These are phyloP conservation scores for Ranitomeya imitator DNA, from an alignment of 2,113 vertebrate species.

Conservation along the genomic window DNA sequence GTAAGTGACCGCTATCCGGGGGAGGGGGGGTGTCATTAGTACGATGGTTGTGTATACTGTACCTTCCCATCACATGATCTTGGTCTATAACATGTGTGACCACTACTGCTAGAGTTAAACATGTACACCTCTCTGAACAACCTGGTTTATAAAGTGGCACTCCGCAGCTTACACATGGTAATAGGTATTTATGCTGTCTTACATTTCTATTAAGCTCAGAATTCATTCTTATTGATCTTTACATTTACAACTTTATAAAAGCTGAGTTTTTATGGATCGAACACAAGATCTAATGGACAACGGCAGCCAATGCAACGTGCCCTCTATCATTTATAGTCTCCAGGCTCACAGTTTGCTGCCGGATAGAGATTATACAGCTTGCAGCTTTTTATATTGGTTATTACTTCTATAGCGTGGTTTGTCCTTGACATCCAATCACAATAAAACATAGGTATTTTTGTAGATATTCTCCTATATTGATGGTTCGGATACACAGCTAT, in stretches of 20 bases:
- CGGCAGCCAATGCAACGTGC: too few species aligned
- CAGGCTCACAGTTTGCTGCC: too few species aligned
- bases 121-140: not conserved
- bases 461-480: too few species aligned
- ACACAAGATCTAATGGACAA: not conserved
- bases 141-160: not conserved
- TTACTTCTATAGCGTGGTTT: too few species aligned
- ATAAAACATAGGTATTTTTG: too few species aligned
- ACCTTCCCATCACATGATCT: not conserved
- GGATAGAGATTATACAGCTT: too few species aligned
- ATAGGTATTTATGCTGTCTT: not conserved
- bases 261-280: not conserved
- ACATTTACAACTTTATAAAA: not conserved
- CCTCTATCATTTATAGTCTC: too few species aligned
- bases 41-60: too few species aligned
- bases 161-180: not conserved
- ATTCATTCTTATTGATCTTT: not conserved
- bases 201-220: not conserved
- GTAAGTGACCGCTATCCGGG: conserved; percentile 66
- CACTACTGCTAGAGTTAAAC: not conserved
- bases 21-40: not conserved
- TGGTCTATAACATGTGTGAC: not conserved
- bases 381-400: too few species aligned
- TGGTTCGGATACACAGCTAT: too few species aligned
- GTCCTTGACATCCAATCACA: too few species aligned